Evolutionary conservation across 2,888 invertebrate species (phyloP), one percentile per base, ranked within the genome.

Genomic region (Norana najaformis): DNA sequence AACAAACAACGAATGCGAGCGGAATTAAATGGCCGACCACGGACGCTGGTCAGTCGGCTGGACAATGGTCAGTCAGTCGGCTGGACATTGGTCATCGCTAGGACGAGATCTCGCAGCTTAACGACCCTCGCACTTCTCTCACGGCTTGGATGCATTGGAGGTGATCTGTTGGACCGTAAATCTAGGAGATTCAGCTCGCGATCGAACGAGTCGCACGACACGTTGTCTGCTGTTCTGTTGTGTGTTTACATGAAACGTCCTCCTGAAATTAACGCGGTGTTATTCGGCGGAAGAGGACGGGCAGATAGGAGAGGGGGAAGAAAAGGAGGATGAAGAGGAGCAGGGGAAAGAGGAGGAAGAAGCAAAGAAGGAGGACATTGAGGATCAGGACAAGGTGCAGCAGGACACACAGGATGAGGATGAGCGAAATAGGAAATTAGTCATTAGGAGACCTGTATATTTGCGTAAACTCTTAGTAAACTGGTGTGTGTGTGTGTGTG

Each of bases 191-290:
- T n/a, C 69, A 69, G 69, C 69, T 69, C 69, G 69, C 69, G 30
- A 69, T 69, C 69, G 69, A n/a, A 2, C 69, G 69, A n/a, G 69
- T 69, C 69, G n/a, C 69, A 69, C 69, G 69, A 69, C n/a, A 69
- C 69, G 69, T 69, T 69, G 69, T 69, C 69, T 69, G 69, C n/a
- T 2, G 30, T n/a, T 11, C 18, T 11, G 69, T n/a, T 13, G 69
- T 69, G 69, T 69, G n/a, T 69, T 69, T 69, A 69, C 69, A 69
- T 69, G 69, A 69, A 69, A 69, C 69, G 69, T 69, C n/a, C 69
- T n/a, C 30, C 69, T 30, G n/a, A 69, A n/a, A 69, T 69, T 69
- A 69, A 69, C 69, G 69, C 69, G 13, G 69, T n/a, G 30, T 69
- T 69, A 30, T 30, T n/a, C 69, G n/a, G 23, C 20, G 47, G 47